Percentiles rank a stretch among this genome's conserved stretches.
These are phyloP conservation scores for Muscidifurax raptorellus DNA, from an alignment of 1,140 invertebrate genomes.

Conservation along the genomic window DNA sequence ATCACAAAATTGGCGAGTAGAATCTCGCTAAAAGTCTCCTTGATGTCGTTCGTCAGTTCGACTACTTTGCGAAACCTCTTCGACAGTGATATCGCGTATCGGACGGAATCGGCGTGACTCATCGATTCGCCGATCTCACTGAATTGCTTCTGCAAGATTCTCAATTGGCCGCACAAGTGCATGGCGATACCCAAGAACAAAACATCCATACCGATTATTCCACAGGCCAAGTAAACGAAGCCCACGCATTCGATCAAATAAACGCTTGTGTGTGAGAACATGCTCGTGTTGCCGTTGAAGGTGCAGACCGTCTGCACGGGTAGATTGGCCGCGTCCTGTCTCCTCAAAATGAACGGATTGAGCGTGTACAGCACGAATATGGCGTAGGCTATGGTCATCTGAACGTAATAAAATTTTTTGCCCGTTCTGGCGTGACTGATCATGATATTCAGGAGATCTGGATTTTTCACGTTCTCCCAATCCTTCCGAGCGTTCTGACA, in stretches of 20 bases:
- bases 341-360: neutral
- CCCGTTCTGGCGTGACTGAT: neutral
- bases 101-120: neutral
- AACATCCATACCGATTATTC: neutral
- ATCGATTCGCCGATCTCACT: neutral
- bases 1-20: neutral
- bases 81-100: conserved; percentile 34
- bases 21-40: neutral
- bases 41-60: neutral
- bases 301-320: neutral
- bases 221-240: neutral
- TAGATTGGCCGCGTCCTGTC: neutral
- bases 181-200: neutral
- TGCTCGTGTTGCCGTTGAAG: neutral
- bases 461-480: neutral
- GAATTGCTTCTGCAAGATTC: neutral
- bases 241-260: neutral
- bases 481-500: neutral
- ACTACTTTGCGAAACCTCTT: conserved; percentile 38
- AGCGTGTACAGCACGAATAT: neutral
- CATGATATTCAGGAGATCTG: neutral
- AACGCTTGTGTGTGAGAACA: neutral
- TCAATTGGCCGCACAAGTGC: neutral
- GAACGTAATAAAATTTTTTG: neutral
- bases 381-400: neutral